Evolutionary conservation across 2,888 invertebrate species (phyloP).

Genomic region (Hydroisotoma schaefferi): DNA sequence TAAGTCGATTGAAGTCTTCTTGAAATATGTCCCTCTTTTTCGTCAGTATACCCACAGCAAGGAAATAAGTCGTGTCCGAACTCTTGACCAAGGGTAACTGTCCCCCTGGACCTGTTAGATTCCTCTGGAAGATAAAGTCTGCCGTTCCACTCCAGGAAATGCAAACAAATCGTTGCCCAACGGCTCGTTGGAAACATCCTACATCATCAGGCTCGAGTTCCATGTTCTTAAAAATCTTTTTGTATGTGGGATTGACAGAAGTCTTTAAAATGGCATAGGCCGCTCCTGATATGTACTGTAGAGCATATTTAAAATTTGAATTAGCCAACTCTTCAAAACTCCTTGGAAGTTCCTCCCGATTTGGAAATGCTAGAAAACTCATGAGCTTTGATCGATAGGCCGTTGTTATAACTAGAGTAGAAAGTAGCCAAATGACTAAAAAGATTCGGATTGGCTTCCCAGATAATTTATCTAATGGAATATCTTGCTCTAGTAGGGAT

Average conservation of each 20-base stretch:
- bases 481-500: neutral
- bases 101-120: constrained; percentile 23
- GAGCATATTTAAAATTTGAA: constrained; percentile 24
- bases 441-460: constrained; percentile 14
- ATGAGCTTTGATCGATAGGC: constrained; percentile 40
- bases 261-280: constrained; percentile 32
- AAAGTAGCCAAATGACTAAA: constrained; percentile 29
- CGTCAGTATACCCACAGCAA: constrained; percentile 9
- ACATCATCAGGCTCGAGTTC: constrained; percentile 21
- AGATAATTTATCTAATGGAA: neutral
- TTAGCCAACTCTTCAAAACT: constrained; percentile 32
- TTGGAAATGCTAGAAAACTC: constrained; percentile 32
- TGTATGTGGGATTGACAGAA: constrained; percentile 29
- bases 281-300: constrained; percentile 37
- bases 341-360: constrained; percentile 24
- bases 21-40: constrained; percentile 21
- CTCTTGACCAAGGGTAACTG: constrained; percentile 13
- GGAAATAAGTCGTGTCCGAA: constrained; percentile 4
- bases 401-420: constrained; percentile 26
- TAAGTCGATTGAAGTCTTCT: constrained; percentile 15
- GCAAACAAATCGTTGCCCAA: constrained; percentile 16
- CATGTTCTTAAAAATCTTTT: constrained; percentile 27
- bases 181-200: constrained; percentile 21
- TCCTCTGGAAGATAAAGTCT: constrained; percentile 19
- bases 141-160: constrained; percentile 23